Evolutionary conservation across 2,113 vertebrate genomes (phyloP).

Genomic region (Motacilla tschutschensis): DNA sequence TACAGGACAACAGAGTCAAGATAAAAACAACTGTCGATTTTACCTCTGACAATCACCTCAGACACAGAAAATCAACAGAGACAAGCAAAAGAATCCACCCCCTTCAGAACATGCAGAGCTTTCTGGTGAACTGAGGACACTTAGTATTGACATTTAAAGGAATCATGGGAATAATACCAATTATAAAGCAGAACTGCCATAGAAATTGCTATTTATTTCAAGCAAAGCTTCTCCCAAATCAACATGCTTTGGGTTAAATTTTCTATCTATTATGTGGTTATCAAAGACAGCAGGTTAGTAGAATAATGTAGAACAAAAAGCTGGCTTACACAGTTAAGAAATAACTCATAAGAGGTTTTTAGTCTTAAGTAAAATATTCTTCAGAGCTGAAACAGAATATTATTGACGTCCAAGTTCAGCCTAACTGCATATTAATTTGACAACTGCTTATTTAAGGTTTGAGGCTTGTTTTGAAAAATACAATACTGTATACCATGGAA

Average conservation of each 20-base stretch:
- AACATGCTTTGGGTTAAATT: background rate
- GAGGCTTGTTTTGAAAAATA: background rate
- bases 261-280: background rate
- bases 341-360: background rate
- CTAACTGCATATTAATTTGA: background rate
- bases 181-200: background rate
- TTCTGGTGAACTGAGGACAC: slow-evolving; percentile 66
- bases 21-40: background rate
- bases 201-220: background rate
- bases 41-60: background rate
- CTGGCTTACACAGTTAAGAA: background rate
- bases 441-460: background rate
- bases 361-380: background rate
- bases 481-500: background rate
- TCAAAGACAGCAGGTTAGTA: background rate
- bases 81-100: background rate
- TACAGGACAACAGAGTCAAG: background rate
- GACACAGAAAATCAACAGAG: background rate
- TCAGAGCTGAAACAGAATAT: background rate
- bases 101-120: slow-evolving; percentile 13
- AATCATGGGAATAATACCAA: background rate
- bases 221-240: background rate
- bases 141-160: background rate
- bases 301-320: background rate
- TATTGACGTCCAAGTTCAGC: background rate